Conservation (phyloP, 2,113 vertebrate species). For the Plecotus auritus region DNA sequence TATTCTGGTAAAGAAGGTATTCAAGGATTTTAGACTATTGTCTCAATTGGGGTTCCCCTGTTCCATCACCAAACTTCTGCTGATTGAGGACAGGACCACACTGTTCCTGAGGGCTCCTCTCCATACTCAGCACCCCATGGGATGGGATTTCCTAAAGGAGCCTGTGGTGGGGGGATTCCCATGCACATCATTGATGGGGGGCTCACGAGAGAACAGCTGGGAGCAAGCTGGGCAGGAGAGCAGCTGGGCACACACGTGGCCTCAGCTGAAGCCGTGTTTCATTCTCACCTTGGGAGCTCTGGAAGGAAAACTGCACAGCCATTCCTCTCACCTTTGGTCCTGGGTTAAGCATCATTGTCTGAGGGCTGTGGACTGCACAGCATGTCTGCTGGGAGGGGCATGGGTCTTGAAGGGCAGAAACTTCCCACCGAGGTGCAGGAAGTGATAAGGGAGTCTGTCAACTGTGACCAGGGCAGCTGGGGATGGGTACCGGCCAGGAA, state of each 20-base stretch:
- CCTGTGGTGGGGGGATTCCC: not conserved
- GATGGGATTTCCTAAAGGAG: not conserved
- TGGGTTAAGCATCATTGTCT: not conserved
- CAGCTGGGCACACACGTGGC: not conserved
- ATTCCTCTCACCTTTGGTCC: not conserved
- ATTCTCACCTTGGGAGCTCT: not conserved
- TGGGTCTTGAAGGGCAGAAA: too few species aligned
- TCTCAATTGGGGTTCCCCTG: not conserved
- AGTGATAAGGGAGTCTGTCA: not conserved
- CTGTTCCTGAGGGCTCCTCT: not conserved
- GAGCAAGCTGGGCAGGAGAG: not conserved
- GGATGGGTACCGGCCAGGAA: not conserved
- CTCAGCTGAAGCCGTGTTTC: not conserved
- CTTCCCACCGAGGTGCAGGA: not conserved
- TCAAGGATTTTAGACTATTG: not conserved
- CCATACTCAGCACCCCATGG: not conserved
- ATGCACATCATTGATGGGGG: not conserved
- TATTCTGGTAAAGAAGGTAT: not conserved
- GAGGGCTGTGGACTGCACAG: not conserved
- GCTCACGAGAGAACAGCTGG: not conserved
- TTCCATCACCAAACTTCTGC: not conserved
- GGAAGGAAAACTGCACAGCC: not conserved
- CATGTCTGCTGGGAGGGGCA: accelerated
- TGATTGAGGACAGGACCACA: not conserved
- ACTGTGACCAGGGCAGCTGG: not conserved